Percentiles rank a stretch among this genome's conserved stretches.
Conservation (phyloP, 2,888 invertebrate species). For the Perizoma flavofasciatum region DNA sequence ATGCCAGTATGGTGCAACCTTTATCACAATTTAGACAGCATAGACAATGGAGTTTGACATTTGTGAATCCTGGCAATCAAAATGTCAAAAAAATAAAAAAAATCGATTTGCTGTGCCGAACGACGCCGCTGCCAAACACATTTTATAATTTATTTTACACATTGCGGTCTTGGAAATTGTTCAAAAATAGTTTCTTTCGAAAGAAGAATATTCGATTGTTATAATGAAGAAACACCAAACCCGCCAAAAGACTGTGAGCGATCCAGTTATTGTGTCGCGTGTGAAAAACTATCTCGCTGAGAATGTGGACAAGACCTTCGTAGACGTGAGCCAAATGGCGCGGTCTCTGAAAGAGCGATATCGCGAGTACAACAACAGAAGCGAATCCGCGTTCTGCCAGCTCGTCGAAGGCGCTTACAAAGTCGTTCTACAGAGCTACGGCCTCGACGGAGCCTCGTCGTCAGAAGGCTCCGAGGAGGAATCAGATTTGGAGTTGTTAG, state of each 20-base stretch:
- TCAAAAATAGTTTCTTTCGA: constrained; percentile 33
- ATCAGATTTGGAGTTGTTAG: constrained; percentile 89
- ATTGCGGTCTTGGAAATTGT: constrained; percentile 49
- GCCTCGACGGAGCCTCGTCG: constrained; percentile 83
- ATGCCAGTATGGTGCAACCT: too few species aligned
- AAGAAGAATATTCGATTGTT: constrained; percentile 20
- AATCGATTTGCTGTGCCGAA: constrained; percentile 57
- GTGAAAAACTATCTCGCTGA: constrained; percentile 91
- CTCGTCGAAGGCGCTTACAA: constrained; percentile 91
- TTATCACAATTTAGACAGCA: not conserved
- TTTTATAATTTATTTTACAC: constrained; percentile 34
- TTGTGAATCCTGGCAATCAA: constrained; percentile 47
- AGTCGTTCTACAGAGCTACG: constrained; percentile 88
- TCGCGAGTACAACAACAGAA: constrained; percentile 91
- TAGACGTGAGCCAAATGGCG: constrained; percentile 93
- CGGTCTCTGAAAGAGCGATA: constrained; percentile 88
- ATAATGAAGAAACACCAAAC: constrained; percentile 81
- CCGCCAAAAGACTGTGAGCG: constrained; percentile 76
- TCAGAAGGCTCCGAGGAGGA: constrained; percentile 85
- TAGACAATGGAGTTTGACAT: constrained; percentile 11
- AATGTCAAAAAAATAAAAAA: constrained; percentile 24
- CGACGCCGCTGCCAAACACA: constrained; percentile 67
- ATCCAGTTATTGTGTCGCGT: constrained; percentile 84
- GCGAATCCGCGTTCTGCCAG: constrained; percentile 90
- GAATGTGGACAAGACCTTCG: constrained; percentile 90